Evolutionary conservation across 35 echinoderm and acorn worm species (phyloP), one percentile per base, ranked within the genome.

Genomic region (Holothuria glaberrima): DNA sequence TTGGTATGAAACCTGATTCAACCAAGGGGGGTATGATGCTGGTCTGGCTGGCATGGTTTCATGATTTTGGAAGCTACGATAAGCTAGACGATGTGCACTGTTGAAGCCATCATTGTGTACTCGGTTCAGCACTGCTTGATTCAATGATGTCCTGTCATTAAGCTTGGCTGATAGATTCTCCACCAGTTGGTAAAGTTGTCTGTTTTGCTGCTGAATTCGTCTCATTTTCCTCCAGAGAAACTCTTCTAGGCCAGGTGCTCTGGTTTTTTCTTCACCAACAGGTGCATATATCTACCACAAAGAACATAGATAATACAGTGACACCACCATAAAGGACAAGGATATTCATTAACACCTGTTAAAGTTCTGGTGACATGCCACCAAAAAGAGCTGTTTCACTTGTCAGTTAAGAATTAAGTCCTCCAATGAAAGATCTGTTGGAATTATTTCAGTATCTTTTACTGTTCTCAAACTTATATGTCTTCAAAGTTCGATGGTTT

Each of bases 151-250:
- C 41, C 50, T 48, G 0, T 78, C 74, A 0, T 78, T 78, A 12
- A 78, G 74, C 44, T 78, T n/a, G 38, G 38, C 44, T 14, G 25
- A 78, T 4, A 78, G 74, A 1, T 78, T 78, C 74, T 78, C 74
- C 41, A 78, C 74, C 20, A 78, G 36, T 41, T 78, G 24, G 38
- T 12, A 48, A 30, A 78, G 74, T 28, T 78, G 74, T 3, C 50
- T 45, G 74, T 48, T 78, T 27, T 78, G 74, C 12, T 56, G n/a
- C 50, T 48, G 74, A 4, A 78, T 48, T 48, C 21, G 4, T 22
- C 50, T 41, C 38, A 78, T 78, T 21, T 48, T 41, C 74, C 50
- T 48, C 74, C 35, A 78, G 7, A 78, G 36, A 13, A 30, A 33
- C 18, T 25, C 50, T 29, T 26, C 44, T 25, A 24, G 10, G 4